Conservation (phyloP, 2,888 invertebrate genomes). For the Agapetus fuscipes region DNA sequence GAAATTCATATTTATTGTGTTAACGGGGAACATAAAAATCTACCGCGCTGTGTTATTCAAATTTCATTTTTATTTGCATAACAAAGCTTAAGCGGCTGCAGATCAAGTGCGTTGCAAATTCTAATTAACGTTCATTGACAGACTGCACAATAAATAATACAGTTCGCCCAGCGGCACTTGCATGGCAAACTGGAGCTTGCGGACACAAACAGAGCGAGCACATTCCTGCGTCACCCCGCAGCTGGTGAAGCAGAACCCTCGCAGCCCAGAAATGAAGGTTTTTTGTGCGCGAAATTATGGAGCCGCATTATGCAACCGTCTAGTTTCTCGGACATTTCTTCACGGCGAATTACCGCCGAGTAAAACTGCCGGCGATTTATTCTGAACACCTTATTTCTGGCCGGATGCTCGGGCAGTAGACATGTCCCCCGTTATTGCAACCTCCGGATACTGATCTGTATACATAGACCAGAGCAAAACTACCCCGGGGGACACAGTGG, state of each 20-base stretch:
- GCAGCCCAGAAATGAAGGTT: constrained; percentile 15
- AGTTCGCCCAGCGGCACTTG: background rate
- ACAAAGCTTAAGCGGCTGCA: background rate
- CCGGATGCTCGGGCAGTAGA: constrained; percentile 11
- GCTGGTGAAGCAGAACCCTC: constrained; percentile 17
- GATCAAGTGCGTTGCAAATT: background rate
- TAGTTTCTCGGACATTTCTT: constrained; percentile 20
- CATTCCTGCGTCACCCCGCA: constrained; percentile 13
- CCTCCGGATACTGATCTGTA: too few species aligned
- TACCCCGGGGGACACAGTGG: background rate
- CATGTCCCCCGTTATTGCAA: constrained; percentile 5
- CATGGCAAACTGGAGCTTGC: constrained; percentile 7
- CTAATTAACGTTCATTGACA: background rate
- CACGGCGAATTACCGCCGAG: constrained; percentile 19
- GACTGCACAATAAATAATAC: constrained; percentile 5
- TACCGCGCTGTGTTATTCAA: too few species aligned
- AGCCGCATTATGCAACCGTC: constrained; percentile 18
- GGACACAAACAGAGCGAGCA: constrained; percentile 3
- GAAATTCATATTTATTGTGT: too few species aligned
- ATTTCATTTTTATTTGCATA: background rate
- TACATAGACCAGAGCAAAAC: background rate
- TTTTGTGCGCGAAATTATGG: constrained; percentile 17
- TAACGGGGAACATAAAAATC: too few species aligned
- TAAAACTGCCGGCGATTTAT: constrained; percentile 19
- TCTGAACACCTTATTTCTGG: constrained; percentile 13